Evolutionary conservation across 2,888 invertebrate species (phyloP), one percentile per base, ranked within the genome.

Genomic region (Netelia virgata): DNA sequence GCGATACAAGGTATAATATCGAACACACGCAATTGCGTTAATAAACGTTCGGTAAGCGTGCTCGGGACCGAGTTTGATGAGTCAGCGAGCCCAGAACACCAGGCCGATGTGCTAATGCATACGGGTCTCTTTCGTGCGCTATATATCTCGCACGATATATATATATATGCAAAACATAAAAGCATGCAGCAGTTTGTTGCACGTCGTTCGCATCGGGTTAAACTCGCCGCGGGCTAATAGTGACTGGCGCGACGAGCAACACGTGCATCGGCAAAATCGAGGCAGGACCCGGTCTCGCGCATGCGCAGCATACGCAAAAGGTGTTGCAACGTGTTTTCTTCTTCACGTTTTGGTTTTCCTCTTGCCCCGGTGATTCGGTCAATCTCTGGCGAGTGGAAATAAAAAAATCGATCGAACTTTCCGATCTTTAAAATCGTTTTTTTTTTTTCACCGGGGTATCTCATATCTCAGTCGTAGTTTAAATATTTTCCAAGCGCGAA

Each of bases 51-150:
- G 84, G 84, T 86, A 82, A 86, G 75, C 77, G 85, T 61, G 64
- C 72, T 50, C 41, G 61, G 50, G 64, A 55, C 23, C 66, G 59
- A 69, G 16, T 78, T 57, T 78, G 77, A 86, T 83, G 81, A 87
- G 87, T 88, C 86, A 89, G 87, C 84, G 59, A 70, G 75, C 77
- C 78, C 28, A 68, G 82, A 77, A 82, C 86, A 87, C 86, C 47
- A 16, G 61, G 11, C 47, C 43, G 53, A 63, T 63, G 74, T 59
- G 68, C 74, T 50, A 80, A 74, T 61, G 74, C 16, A 18, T 70
- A 36, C 23, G 50, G 73, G 16, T 14, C 18, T 41, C 28, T 68
- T 61, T 74, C 50, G 14, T 68, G 18, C 41, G 20, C 16, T 20
- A 36, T 41, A 47, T 18, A 57, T 57, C 9, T 57, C 16, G 57